phyloP scores from a whole-genome alignment of 2,888 invertebrate species.

The Strigamia crassipes region DNA sequence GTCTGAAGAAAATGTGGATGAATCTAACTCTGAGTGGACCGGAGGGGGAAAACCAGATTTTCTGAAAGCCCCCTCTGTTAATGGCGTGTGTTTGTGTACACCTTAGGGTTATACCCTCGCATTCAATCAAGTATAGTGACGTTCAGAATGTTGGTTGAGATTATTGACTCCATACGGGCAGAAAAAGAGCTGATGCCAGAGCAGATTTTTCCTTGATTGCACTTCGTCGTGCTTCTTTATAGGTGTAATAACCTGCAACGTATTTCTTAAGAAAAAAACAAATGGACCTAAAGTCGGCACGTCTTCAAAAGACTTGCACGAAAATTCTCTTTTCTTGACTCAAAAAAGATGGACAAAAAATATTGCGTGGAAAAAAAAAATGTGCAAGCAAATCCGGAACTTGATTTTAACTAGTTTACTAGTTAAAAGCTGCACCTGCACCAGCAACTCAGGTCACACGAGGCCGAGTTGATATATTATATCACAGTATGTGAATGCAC shows the following conservation, averaged over 20 bases:
- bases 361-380: background rate
- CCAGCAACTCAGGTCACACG: background rate
- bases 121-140: constrained; percentile 18
- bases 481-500: background rate
- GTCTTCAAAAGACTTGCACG: constrained; percentile 8
- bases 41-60: background rate
- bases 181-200: constrained; percentile 20
- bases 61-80: background rate
- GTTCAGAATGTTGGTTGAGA: background rate
- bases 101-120: constrained; percentile 29
- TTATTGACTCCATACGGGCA: constrained; percentile 5
- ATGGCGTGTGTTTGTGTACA: constrained; percentile 18
- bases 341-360: background rate
- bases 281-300: background rate
- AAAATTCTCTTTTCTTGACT: background rate
- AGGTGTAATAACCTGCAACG: constrained; percentile 33
- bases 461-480: constrained; percentile 15
- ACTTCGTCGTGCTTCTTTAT: constrained; percentile 18
- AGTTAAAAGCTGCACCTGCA: constrained; percentile 29
- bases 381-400: constrained; percentile 18
- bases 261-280: background rate
- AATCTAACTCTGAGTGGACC: background rate
- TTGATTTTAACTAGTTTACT: constrained; percentile 21
- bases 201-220: constrained; percentile 36
- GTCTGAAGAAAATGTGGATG: background rate